phyloP scores from a whole-genome alignment of 2,888 invertebrate genomes.

The Nomada lathburiana region DNA sequence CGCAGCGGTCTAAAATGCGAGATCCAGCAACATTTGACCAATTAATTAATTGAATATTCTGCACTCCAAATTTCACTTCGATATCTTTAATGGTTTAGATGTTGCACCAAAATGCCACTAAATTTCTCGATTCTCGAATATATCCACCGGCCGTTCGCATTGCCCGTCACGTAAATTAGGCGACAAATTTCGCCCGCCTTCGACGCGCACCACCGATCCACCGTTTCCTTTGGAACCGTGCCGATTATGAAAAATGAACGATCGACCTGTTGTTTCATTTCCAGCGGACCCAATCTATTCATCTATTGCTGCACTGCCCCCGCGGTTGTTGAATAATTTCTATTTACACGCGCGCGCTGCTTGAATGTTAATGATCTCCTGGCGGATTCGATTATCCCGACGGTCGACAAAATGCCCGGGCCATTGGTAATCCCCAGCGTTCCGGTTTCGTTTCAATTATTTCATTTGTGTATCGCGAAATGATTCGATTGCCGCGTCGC shows the following conservation, averaged over 20 bases:
- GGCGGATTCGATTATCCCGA: background rate
- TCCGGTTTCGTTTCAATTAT: constrained; percentile 22
- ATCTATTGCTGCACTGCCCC: background rate
- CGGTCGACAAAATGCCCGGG: background rate
- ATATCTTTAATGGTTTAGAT: too few relatives aligned
- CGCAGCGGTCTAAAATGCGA: too few relatives aligned
- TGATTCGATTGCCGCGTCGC: background rate
- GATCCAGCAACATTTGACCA: too few relatives aligned
- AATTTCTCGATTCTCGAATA: too few relatives aligned
- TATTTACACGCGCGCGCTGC: background rate
- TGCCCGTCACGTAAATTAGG: background rate
- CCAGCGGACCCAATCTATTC: constrained; percentile 4
- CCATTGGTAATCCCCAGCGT: constrained; percentile 6
- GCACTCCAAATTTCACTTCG: too few relatives aligned
- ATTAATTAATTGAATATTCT: too few relatives aligned
- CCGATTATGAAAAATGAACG: background rate
- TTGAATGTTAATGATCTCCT: constrained; percentile 11
- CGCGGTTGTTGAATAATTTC: background rate
- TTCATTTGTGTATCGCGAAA: constrained; percentile 9
- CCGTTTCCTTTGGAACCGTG: background rate
- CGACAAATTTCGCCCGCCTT: background rate
- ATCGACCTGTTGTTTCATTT: constrained; percentile 11
- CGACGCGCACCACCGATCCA: background rate
- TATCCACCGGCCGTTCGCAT: background rate
- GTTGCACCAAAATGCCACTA: too few relatives aligned